phyloP scores from a whole-genome alignment of 23 tunicate species.

The Pegea sp. region DNA sequence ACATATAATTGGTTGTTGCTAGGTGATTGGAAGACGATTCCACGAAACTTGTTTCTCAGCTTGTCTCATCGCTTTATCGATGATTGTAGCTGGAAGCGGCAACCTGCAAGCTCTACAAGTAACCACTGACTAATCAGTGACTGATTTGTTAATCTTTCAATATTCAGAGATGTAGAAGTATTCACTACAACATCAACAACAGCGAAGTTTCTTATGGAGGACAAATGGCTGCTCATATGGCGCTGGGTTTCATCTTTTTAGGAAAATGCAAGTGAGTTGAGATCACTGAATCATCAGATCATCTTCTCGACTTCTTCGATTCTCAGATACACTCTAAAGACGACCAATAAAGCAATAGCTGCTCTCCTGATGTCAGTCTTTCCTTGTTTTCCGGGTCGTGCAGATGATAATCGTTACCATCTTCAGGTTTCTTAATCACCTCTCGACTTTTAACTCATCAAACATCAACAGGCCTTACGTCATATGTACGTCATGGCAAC shows the following conservation, averaged over 20 bases:
- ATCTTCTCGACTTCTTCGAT: not conserved
- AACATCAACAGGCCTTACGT: slow-evolving; percentile 57
- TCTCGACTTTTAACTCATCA: too few species aligned
- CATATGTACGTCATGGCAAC: slow-evolving; percentile 71
- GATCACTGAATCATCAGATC: too few species aligned
- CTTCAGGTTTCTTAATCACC: slow-evolving; percentile 43
- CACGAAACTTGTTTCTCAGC: slow-evolving; percentile 37
- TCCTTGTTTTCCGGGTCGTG: slow-evolving; percentile 53
- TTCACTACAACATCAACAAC: slow-evolving; percentile 27
- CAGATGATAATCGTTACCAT: slow-evolving; percentile 54
- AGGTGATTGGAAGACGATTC: slow-evolving; percentile 53
- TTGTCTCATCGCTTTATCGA: slow-evolving; percentile 36
- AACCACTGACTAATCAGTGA: not conserved
- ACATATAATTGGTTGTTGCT: not conserved
- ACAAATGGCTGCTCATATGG: slow-evolving; percentile 87
- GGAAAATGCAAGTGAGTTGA: slow-evolving; percentile 95
- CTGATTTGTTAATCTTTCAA: not conserved
- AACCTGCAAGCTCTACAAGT: slow-evolving; percentile 67
- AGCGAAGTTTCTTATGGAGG: slow-evolving; percentile 57
- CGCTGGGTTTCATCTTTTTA: slow-evolving; percentile 76
- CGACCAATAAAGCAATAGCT: slow-evolving; percentile 43
- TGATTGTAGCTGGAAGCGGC: slow-evolving; percentile 95
- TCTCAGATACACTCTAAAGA: slow-evolving; percentile 37
- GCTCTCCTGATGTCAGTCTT: slow-evolving; percentile 52
- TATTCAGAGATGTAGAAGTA: slow-evolving; percentile 45